Percentiles rank a stretch among this genome's conserved stretches.
Evolutionary conservation across 2,888 invertebrate genomes (phyloP).

Genomic region (Mesopsocus fuscifrons): DNA sequence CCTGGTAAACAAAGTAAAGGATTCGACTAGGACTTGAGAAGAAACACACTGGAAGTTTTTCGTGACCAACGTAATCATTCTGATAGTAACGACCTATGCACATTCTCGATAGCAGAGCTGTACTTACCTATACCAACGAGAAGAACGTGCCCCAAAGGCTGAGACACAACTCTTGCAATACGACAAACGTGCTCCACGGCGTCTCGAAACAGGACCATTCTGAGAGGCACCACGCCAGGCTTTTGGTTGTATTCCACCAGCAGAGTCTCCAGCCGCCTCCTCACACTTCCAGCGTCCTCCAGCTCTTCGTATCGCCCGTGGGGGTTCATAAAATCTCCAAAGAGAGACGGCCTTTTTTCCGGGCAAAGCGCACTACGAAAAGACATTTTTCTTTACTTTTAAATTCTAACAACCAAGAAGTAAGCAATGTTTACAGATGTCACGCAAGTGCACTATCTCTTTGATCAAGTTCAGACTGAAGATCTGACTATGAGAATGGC

Average conservation of each 20-base stretch:
- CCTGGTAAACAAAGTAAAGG: too few relatives aligned
- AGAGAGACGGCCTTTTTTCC: constrained; percentile 25
- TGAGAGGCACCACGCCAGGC: constrained; percentile 58
- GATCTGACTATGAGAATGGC: too few relatives aligned
- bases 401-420: too few relatives aligned
- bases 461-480: too few relatives aligned
- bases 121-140: constrained; percentile 55
- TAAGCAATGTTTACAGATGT: too few relatives aligned
- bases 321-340: constrained; percentile 50
- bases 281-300: constrained; percentile 36
- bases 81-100: too few relatives aligned
- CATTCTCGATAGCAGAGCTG: too few relatives aligned
- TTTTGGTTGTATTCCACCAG: constrained; percentile 63
- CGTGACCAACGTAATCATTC: too few relatives aligned
- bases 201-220: constrained; percentile 68
- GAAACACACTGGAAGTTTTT: too few relatives aligned
- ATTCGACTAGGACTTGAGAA: too few relatives aligned
- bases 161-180: constrained; percentile 65
- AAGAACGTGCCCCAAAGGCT: constrained; percentile 61
- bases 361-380: constrained; percentile 16
- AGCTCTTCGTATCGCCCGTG: constrained; percentile 64
- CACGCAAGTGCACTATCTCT: too few relatives aligned
- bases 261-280: constrained; percentile 31
- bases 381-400: too few relatives aligned
- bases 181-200: constrained; percentile 72